Evolutionary conservation across 1,140 invertebrate genomes (phyloP).

Genomic region (Odontomachus brunneus): DNA sequence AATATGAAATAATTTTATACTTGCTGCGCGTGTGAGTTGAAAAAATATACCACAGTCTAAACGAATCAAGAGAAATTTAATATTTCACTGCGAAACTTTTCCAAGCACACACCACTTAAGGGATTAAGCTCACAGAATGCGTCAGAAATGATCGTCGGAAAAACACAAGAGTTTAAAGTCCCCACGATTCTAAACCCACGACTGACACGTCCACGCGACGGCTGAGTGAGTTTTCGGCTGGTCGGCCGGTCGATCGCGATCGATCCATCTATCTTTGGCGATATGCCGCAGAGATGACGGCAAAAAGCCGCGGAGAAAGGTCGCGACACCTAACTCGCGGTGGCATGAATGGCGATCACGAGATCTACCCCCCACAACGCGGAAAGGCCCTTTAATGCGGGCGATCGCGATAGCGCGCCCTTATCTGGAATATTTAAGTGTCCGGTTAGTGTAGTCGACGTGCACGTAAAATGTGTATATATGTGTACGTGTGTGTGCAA

Average conservation of each 20-base stretch:
- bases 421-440: constrained; percentile 50
- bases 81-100: too few species aligned
- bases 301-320: constrained; percentile 40
- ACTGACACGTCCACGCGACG: background rate
- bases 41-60: too few species aligned
- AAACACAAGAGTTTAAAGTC: too few species aligned
- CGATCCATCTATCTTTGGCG: constrained; percentile 33
- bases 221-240: background rate
- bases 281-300: constrained; percentile 22
- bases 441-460: background rate
- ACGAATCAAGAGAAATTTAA: too few species aligned
- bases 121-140: too few species aligned
- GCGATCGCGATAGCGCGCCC: constrained; percentile 37
- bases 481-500: background rate
- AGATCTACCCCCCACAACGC: constrained; percentile 36
- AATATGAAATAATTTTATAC: too few species aligned
- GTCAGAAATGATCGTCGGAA: too few species aligned
- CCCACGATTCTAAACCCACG: background rate
- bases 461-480: background rate
- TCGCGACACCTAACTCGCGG: constrained; percentile 20
- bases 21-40: too few species aligned
- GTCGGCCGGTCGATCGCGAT: background rate
- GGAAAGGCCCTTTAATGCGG: constrained; percentile 24
- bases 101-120: too few species aligned
- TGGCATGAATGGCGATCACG: constrained; percentile 55